These are phyloP conservation scores for Bacillus rossius DNA, from an alignment of 1,140 invertebrate genomes.

Conservation along the genomic window DNA sequence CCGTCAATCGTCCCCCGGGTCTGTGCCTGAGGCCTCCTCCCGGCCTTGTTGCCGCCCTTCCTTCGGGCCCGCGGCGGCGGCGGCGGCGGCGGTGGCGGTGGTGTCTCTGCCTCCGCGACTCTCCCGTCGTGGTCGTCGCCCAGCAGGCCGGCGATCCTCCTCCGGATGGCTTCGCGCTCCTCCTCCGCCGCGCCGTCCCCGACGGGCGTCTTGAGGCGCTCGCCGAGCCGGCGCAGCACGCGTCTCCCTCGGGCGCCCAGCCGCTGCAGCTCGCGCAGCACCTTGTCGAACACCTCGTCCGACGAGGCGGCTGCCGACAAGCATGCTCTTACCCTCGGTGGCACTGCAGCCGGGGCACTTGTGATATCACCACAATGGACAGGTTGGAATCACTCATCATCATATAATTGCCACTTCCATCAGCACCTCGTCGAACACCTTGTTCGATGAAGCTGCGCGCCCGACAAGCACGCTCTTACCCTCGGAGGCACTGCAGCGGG, in stretches of 20 bases:
- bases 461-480: no score
- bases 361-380: no score
- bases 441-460: no score
- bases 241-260: constrained; percentile 48
- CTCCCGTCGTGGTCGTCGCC: not conserved
- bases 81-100: not conserved
- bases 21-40: not conserved
- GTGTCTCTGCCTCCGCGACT: no score
- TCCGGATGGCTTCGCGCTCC: constrained; percentile 46
- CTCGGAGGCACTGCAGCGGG: no score
- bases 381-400: no score
- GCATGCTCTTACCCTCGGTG: no score
- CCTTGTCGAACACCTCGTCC: constrained; percentile 51
- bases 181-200: constrained; percentile 47
- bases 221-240: constrained; percentile 46
- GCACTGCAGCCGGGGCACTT: no score
- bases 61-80: no score
- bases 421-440: no score
- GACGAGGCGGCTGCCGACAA: constrained; percentile 43
- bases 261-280: constrained; percentile 48
- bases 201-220: constrained; percentile 32
- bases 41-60: not conserved
- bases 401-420: no score
- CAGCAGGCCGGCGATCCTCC: constrained; percentile 35
- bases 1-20: not conserved